phyloP scores from a whole-genome alignment of 2,888 invertebrate species.

The Drosophila tanythrix region DNA sequence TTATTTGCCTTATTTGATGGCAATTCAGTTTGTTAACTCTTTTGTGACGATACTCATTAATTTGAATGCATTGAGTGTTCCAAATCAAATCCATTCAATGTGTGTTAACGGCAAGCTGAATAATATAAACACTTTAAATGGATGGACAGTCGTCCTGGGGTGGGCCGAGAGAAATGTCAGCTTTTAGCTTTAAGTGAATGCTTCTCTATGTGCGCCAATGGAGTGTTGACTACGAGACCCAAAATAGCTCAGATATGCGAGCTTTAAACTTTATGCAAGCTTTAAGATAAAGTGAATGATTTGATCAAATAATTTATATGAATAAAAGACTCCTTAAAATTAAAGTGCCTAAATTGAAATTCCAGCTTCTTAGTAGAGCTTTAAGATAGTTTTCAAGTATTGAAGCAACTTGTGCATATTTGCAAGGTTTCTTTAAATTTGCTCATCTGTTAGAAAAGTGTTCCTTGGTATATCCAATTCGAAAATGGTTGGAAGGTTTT shows the following conservation, averaged over 20 bases:
- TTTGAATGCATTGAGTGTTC: constrained; percentile 30
- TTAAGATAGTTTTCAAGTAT: neutral
- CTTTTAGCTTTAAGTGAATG: neutral
- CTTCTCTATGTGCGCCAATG: neutral
- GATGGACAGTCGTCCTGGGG: neutral
- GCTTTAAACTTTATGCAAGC: neutral
- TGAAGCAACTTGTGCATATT: neutral
- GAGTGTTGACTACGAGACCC: neutral
- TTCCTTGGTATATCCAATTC: neutral
- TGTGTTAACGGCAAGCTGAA: neutral
- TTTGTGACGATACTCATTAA: constrained; percentile 40
- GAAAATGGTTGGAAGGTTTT: neutral
- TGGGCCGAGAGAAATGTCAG: neutral
- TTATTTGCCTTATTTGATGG: constrained; percentile 60
- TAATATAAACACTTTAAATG: neutral
- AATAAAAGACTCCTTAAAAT: neutral
- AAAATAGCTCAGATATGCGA: neutral
- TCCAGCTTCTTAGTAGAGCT: fast-evolving
- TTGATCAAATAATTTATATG: neutral
- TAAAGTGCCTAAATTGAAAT: neutral
- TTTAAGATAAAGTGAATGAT: neutral
- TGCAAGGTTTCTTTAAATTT: neutral
- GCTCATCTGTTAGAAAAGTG: neutral
- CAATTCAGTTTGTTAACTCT: constrained; percentile 44
- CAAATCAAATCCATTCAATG: neutral